Conservation (phyloP, 1,140 invertebrate species). For the Coenobita brevimanus region DNA sequence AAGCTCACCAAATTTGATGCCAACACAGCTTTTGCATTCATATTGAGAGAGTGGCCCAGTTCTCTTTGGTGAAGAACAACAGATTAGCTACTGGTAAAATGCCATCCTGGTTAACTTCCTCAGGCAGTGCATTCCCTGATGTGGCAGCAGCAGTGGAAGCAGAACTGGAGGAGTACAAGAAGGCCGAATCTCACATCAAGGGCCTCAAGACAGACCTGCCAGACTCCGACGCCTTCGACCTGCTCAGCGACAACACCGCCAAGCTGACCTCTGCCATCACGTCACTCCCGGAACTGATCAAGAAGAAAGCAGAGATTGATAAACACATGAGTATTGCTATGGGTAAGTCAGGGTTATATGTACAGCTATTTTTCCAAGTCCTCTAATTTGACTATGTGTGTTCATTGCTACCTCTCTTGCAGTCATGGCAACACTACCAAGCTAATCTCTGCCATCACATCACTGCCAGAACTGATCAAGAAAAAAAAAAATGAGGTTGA, state of each 20-base stretch:
- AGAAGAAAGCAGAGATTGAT: conserved; percentile 97
- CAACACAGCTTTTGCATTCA: too few relatives aligned
- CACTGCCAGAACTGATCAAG: conserved; percentile 95
- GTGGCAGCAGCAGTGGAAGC: conserved; percentile 99
- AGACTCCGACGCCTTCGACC: conserved; percentile 77
- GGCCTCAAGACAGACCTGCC: conserved; percentile 74
- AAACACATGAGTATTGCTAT: conserved; percentile 99
- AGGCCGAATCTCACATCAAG: conserved; percentile 84
- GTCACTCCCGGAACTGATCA: conserved; percentile 95
- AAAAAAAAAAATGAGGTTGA: conserved; percentile 98
- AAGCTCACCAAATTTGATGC: too few relatives aligned
- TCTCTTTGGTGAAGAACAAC: too few relatives aligned
- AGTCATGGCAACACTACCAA: conserved; percentile 97
- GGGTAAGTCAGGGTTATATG: conserved; percentile 76
- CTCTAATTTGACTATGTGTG: too few relatives aligned
- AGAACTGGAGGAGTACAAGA: conserved; percentile 94
- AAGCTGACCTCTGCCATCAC: conserved; percentile 95
- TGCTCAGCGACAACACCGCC: conserved; percentile 95
- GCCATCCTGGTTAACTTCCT: conserved; percentile 48
- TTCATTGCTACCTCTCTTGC: too few relatives aligned
- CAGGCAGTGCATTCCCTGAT: conserved; percentile 90
- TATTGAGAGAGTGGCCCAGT: too few relatives aligned
- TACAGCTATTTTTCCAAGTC: too few relatives aligned
- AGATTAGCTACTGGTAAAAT: too few relatives aligned
- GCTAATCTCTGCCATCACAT: conserved; percentile 96